Conservation (phyloP, 2,113 vertebrate genomes). For the Oryzias woworae region DNA sequence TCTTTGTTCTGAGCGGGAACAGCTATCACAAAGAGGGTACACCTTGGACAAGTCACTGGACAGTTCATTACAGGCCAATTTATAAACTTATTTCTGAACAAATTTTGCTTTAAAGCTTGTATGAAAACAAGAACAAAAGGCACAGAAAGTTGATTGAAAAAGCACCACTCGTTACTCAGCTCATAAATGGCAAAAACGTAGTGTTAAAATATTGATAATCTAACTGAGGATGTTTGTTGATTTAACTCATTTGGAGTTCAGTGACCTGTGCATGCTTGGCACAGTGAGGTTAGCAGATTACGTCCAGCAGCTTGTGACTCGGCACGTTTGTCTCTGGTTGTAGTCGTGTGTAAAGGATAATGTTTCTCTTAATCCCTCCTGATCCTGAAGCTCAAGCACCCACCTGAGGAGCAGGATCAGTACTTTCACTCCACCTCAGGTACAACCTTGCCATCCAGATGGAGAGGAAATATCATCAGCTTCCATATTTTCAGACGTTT, state of each 20-base stretch:
- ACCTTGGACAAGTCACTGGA: no score
- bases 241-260: background rate
- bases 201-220: background rate
- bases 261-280: background rate
- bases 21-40: no score
- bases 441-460: background rate
- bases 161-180: no score
- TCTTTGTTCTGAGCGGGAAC: no score
- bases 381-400: constrained; percentile 56
- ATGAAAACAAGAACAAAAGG: no score
- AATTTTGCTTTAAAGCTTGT: no score
- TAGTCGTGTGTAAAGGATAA: constrained; percentile 64
- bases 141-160: no score
- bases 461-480: background rate
- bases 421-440: constrained; percentile 39
- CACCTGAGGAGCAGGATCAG: constrained; percentile 34
- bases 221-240: background rate
- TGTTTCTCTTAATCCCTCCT: constrained; percentile 63
- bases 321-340: constrained; percentile 48
- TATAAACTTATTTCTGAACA: no score
- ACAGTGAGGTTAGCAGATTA: constrained; percentile 1
- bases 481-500: no score
- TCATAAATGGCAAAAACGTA: no score
- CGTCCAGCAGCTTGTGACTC: constrained; percentile 37
- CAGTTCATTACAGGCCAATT: no score